These are phyloP conservation scores for Anodontia alba DNA, from an alignment of 2,888 invertebrate species.

Conservation along the genomic window DNA sequence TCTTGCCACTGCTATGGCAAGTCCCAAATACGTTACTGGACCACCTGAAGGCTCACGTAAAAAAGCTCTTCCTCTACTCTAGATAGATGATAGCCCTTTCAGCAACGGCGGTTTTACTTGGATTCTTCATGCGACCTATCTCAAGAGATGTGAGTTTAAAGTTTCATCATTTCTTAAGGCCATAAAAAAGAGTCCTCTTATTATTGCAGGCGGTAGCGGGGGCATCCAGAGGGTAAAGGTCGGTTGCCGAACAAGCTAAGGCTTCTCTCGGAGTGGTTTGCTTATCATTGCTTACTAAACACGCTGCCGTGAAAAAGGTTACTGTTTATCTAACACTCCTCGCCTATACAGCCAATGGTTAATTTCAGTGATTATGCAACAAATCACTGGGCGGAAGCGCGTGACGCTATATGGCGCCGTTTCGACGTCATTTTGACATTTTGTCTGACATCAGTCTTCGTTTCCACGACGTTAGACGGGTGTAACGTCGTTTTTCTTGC, in stretches of 20 bases:
- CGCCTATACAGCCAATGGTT: too few species aligned
- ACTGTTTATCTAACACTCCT: too few species aligned
- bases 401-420: too few species aligned
- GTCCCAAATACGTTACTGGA: neutral
- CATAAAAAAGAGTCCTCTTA: neutral
- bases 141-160: neutral
- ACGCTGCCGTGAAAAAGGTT: neutral
- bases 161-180: neutral
- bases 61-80: neutral
- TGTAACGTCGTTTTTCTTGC: too few species aligned
- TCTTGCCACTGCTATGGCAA: neutral
- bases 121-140: neutral
- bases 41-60: neutral
- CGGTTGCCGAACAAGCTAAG: neutral
- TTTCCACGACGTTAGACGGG: too few species aligned
- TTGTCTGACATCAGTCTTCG: too few species aligned
- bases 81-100: neutral
- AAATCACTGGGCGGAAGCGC: too few species aligned
- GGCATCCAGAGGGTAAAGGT: neutral
- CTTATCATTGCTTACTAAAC: neutral
- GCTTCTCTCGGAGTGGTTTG: neutral
- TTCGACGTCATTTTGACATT: too few species aligned
- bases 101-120: neutral
- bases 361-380: too few species aligned
- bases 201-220: neutral